phyloP scores from a whole-genome alignment of 2,797 vertebrate genomes.

The Orestias chungarensis region DNA sequence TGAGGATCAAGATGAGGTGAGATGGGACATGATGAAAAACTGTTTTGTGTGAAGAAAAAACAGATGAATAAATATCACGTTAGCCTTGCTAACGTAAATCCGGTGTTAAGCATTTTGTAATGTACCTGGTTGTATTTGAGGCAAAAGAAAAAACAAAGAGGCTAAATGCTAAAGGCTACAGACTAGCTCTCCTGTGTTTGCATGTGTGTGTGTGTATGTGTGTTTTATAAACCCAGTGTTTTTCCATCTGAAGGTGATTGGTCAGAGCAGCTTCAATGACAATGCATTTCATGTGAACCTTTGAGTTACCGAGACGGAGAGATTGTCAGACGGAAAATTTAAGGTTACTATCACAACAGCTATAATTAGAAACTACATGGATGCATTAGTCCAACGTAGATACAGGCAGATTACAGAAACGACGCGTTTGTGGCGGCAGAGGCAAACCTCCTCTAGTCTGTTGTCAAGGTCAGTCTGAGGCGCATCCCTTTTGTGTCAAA shows the following conservation, averaged over 20 bases:
- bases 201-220: slow-evolving; percentile 16
- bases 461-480: slow-evolving; percentile 74
- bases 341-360: slow-evolving; percentile 50
- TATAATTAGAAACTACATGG: slow-evolving; percentile 72
- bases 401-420: slow-evolving; percentile 49
- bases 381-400: slow-evolving; percentile 47
- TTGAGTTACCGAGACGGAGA: slow-evolving; percentile 67
- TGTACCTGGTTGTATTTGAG: neutral
- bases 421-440: slow-evolving; percentile 41
- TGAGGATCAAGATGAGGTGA: no score
- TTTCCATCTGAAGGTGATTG: neutral
- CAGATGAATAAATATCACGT: no score
- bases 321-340: slow-evolving; percentile 71
- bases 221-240: slow-evolving; percentile 17
- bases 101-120: neutral
- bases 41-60: no score
- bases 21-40: no score
- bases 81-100: no score
- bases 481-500: slow-evolving; percentile 67
- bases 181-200: slow-evolving; percentile 9
- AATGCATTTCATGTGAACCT: slow-evolving; percentile 49
- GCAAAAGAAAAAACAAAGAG: neutral
- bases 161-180: neutral
- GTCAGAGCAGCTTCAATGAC: neutral
- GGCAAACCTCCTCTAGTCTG: slow-evolving; percentile 54